Base-by-base conservation (phyloP, 2,797 vertebrate species). In the Pangasius larnaudii region DNA sequence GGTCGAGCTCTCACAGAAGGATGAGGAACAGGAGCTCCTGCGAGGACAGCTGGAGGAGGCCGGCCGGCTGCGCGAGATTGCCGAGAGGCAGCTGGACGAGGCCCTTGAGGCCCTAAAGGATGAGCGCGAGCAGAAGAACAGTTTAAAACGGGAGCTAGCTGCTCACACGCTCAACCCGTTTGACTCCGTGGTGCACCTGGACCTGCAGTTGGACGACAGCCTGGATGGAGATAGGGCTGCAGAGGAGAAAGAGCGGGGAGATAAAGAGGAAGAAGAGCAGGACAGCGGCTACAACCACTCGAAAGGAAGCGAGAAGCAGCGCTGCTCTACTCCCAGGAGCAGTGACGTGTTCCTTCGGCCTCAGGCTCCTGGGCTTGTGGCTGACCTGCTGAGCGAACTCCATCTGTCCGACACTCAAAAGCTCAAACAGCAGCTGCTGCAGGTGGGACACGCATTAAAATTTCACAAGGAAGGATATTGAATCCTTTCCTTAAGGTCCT, bases 51-150 rank as follows among this genome's bases (percentile, higher is more conserved):
- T 96, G 89, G 96, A 97, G 3, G 97, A 97, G 92, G 94, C 95
- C 0, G 94, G 91, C 0, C 93, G 94, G 72, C 92, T 97, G 86
- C 94, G 93, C 83, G 96, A 97, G 91, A 97, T 97, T 1, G 94
- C 96, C 0, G 97, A 97, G 92, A 93, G 91, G 78, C 97, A 98
- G 91, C 95, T 97, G 93, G 96, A 97, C 61, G 97, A 98, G 94
- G 96, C 96, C 24, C 93, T 98, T 85, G 96, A 98, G 91, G 93
- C 96, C 63, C 94, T 98, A 92, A 96, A 97, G 93, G 95, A 96
- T 90, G 97, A 98, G 94, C 92, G 97, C 63, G 97, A 97, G 94
- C 97, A 97, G 92, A 97, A 97, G 93, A 97, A 96, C 91, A 94
- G 95, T 86, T 92, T 98, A 87, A 93, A 96, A 61, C 89, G 96